These are phyloP conservation scores for Lipophrys pholis DNA, from an alignment of 2,113 vertebrate genomes.

Conservation along the genomic window DNA sequence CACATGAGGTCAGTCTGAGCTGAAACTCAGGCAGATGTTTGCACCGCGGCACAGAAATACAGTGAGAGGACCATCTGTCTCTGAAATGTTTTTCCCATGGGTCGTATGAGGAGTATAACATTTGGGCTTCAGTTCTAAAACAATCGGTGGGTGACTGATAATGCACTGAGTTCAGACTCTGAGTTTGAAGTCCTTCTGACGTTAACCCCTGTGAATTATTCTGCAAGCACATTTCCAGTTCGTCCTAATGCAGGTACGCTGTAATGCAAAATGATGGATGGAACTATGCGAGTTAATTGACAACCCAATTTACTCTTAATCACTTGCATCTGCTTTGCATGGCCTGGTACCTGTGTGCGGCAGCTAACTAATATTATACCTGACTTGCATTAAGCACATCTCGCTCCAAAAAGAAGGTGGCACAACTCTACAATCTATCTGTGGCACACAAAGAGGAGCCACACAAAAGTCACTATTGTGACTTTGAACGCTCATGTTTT, in stretches of 20 bases:
- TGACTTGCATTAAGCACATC: constrained; percentile 23
- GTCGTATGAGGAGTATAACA: constrained; percentile 31
- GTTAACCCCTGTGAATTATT: constrained; percentile 23
- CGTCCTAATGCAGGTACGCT: constrained; percentile 5
- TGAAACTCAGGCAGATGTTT: constrained; percentile 25
- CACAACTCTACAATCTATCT: constrained; percentile 26
- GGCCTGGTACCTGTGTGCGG: constrained; percentile 1
- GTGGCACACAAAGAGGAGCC: background rate
- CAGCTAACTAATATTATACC: constrained; percentile 9
- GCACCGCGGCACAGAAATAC: constrained; percentile 26
- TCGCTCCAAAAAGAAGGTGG: constrained; percentile 8
- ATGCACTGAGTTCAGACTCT: constrained; percentile 21
- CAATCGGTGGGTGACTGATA: constrained; percentile 59
- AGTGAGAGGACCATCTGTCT: constrained; percentile 56
- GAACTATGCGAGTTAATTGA: constrained; percentile 22
- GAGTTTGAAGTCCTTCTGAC: constrained; percentile 24
- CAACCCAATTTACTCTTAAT: constrained; percentile 42
- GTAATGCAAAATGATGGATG: constrained; percentile 52
- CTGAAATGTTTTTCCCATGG: constrained; percentile 48
- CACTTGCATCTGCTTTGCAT: constrained; percentile 19
- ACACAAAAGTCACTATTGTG: background rate
- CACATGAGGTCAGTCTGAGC: constrained; percentile 28
- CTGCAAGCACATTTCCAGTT: constrained; percentile 17
- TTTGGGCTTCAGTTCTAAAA: constrained; percentile 45
- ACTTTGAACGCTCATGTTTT: constrained; percentile 26